phyloP scores from a whole-genome alignment of 92 coral and sea anemone species.

The Phenganax stokvisi region DNA sequence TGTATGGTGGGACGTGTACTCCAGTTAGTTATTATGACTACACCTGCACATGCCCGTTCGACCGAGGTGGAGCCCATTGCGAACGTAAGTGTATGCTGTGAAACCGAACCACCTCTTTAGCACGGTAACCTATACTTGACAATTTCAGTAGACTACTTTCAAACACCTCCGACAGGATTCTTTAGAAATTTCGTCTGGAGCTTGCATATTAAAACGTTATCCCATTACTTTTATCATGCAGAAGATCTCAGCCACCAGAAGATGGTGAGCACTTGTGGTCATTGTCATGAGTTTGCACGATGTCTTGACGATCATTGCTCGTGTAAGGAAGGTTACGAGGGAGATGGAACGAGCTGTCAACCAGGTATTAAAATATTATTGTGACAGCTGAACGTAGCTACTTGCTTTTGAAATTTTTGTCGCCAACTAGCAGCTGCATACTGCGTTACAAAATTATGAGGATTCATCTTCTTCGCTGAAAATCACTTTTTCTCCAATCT shows the following conservation, averaged over 20 bases:
- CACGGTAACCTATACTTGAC: background rate
- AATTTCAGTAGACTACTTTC: background rate
- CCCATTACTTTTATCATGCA: background rate
- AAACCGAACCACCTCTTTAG: background rate
- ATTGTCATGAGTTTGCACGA: constrained; percentile 37
- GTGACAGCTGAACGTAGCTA: background rate
- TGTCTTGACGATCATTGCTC: constrained; percentile 31
- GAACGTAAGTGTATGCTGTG: constrained; percentile 55
- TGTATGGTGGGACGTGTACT: constrained; percentile 71
- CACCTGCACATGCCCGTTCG: constrained; percentile 64
- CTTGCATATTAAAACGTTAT: background rate
- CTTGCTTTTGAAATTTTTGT: background rate
- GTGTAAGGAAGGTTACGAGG: constrained; percentile 32
- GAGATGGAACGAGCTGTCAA: constrained; percentile 24
- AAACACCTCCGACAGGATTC: no score
- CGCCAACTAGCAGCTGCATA: no score
- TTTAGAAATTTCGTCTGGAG: background rate
- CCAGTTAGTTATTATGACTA: constrained; percentile 58
- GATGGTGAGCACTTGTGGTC: constrained; percentile 5
- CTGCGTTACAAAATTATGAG: no score
- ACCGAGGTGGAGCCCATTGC: constrained; percentile 66
- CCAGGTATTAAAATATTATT: constrained; percentile 5
- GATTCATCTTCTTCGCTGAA: no score
- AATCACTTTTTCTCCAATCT: no score
- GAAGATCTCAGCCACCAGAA: background rate